These are phyloP conservation scores for Spicauda simplicius DNA, from an alignment of 2,888 invertebrate genomes.

Conservation along the genomic window DNA sequence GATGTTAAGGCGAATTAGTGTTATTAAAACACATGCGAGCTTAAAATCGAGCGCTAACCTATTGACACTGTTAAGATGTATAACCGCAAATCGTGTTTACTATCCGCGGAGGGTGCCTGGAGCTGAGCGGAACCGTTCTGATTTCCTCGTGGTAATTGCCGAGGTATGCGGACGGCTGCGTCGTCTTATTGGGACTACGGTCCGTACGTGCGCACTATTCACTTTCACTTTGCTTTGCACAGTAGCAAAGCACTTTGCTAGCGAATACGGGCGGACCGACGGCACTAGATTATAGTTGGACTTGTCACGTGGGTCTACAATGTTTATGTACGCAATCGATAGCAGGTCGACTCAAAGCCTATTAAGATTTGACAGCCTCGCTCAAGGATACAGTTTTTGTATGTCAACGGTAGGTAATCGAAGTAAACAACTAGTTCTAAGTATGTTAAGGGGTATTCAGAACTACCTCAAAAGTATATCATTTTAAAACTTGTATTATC, in stretches of 20 bases:
- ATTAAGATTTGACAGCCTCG: slow-evolving; percentile 15
- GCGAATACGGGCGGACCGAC: slow-evolving; percentile 39
- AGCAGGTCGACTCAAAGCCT: slow-evolving; percentile 12
- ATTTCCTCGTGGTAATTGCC: slow-evolving; percentile 83
- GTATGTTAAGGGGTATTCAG: neutral
- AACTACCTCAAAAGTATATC: neutral
- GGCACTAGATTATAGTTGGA: slow-evolving; percentile 37
- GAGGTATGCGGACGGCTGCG: slow-evolving; percentile 76
- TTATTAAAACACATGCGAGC: neutral
- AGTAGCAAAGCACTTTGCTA: slow-evolving; percentile 55
- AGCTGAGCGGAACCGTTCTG: slow-evolving; percentile 63
- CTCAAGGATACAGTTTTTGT: slow-evolving; percentile 26
- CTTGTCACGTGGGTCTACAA: slow-evolving; percentile 39
- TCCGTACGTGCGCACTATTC: slow-evolving; percentile 78
- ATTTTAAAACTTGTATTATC: neutral
- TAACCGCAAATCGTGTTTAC: slow-evolving; percentile 44
- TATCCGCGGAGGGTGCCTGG: slow-evolving; percentile 43
- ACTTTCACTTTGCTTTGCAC: slow-evolving; percentile 80
- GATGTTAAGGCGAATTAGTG: too few relatives aligned
- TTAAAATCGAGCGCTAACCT: slow-evolving; percentile 28
- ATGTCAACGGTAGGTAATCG: neutral
- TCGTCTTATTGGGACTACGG: slow-evolving; percentile 81
- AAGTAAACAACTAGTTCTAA: slow-evolving; percentile 7
- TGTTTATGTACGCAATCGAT: slow-evolving; percentile 26
- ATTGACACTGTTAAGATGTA: slow-evolving; percentile 46